Percentiles rank a stretch among this genome's conserved stretches.
Conservation (phyloP, 2,113 vertebrate genomes). For the Epinephelus fuscoguttatus region DNA sequence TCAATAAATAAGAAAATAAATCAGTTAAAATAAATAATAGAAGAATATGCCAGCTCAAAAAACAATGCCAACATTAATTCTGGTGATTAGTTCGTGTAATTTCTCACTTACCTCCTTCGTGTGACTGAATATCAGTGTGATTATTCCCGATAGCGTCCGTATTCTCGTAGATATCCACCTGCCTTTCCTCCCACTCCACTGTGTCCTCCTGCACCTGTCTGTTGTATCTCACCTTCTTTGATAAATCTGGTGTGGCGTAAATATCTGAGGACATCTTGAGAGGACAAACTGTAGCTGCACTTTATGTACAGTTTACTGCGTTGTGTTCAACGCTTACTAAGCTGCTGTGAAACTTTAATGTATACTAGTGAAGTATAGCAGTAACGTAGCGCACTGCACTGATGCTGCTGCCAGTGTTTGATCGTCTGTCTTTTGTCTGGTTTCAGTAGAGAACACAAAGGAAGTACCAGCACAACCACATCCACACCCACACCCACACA, state of each 20-base stretch:
- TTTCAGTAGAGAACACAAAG: background rate
- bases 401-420: background rate
- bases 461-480: background rate
- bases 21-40: no score
- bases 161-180: constrained; percentile 18
- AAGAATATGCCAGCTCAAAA: no score
- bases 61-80: no score
- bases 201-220: background rate
- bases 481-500: background rate
- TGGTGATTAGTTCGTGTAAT: no score
- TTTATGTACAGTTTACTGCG: background rate
- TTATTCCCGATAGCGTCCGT: background rate
- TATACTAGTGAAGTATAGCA: background rate
- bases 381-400: background rate
- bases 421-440: no score
- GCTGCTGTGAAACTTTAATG: background rate
- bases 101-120: background rate
- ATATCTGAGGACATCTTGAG: constrained; percentile 32
- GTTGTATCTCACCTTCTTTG: background rate
- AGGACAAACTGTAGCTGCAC: background rate
- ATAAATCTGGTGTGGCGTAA: background rate
- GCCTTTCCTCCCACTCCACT: background rate
- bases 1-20: no score
- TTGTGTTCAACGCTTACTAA: background rate
- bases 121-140: background rate